phyloP scores from a whole-genome alignment of 2,888 invertebrate species.

The Omphaloscelis lunosa region DNA sequence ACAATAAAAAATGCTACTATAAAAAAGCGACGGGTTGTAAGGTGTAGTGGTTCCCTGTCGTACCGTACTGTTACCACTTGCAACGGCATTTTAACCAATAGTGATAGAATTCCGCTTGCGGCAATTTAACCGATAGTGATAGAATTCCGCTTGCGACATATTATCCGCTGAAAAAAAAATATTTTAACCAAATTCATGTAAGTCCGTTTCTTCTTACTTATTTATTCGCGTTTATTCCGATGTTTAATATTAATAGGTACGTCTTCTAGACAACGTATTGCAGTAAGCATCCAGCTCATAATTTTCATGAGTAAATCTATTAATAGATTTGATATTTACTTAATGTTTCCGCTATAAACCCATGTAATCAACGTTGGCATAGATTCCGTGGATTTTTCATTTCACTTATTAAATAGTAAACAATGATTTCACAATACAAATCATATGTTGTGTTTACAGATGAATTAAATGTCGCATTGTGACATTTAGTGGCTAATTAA shows the following conservation, averaged over 20 bases:
- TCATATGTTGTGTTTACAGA: slow-evolving; percentile 23
- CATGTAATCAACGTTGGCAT: slow-evolving; percentile 41
- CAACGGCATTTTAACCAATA: too few species aligned
- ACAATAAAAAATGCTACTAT: too few species aligned
- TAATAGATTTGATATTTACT: slow-evolving; percentile 36
- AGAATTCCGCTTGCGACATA: too few species aligned
- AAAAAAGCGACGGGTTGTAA: too few species aligned
- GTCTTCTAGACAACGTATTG: neutral
- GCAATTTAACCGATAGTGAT: too few species aligned
- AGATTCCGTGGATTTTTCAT: slow-evolving; percentile 17
- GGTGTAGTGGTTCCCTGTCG: too few species aligned
- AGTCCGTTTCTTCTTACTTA: neutral
- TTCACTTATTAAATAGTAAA: slow-evolving; percentile 8
- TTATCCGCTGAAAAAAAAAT: too few species aligned
- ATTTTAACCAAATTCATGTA: neutral
- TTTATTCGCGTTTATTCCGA: neutral
- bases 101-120: too few species aligned
- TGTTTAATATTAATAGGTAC: neutral
- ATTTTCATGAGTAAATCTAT: slow-evolving; percentile 11
- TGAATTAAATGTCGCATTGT: slow-evolving; percentile 32
- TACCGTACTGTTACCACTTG: too few species aligned
- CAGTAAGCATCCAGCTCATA: neutral
- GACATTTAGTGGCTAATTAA: too few species aligned
- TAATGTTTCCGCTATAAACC: slow-evolving; percentile 8
- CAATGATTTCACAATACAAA: slow-evolving; percentile 19